A percentile compares a stretch with the other conserved stretches of the same genome.
These are phyloP conservation scores for Eublepharis macularius DNA, from an alignment of 2,113 vertebrate species.

Conservation along the genomic window DNA sequence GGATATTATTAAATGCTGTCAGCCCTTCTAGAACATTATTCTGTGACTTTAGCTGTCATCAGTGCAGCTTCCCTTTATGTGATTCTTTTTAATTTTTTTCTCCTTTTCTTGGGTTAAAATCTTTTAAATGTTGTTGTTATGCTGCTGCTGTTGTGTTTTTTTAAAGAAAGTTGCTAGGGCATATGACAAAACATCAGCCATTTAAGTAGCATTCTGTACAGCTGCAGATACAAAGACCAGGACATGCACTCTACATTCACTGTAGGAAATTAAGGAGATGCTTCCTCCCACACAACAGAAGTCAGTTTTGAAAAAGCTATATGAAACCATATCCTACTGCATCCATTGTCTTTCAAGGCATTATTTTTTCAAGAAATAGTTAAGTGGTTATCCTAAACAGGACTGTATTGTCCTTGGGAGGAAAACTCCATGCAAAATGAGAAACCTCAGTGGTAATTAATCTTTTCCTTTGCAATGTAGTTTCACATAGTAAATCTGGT, in stretches of 20 bases:
- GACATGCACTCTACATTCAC: background rate
- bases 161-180: background rate
- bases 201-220: background rate
- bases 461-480: too few relatives aligned
- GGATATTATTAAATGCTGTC: background rate
- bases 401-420: too few relatives aligned
- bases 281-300: background rate
- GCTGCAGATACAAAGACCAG: background rate
- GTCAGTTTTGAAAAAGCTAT: background rate
- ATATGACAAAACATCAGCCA: background rate
- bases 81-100: background rate
- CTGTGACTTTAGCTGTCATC: conserved; percentile 1
- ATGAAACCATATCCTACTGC: background rate
- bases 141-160: background rate
- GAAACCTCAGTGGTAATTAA: too few relatives aligned
- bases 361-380: background rate
- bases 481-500: too few relatives aligned
- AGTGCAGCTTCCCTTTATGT: background rate
- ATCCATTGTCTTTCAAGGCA: background rate
- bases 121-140: background rate
- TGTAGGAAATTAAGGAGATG: background rate
- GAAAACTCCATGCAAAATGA: too few relatives aligned
- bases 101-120: background rate
- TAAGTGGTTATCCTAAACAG: too few relatives aligned
- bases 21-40: background rate